phyloP scores from a whole-genome alignment of 2,113 vertebrate genomes.

The Rynchops niger region DNA sequence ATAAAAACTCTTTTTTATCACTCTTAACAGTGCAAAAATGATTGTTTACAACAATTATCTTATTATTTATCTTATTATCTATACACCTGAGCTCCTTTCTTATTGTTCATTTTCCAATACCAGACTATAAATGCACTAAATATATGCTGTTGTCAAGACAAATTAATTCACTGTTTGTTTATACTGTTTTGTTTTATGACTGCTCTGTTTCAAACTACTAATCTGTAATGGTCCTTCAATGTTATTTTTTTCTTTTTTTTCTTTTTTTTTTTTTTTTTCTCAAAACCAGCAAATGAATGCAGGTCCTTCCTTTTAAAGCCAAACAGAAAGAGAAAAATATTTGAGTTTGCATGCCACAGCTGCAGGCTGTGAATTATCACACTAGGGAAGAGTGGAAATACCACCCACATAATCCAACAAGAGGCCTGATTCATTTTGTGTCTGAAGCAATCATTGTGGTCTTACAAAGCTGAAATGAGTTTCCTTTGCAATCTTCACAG shows the following conservation, averaged over 20 bases:
- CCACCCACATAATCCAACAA: slow-evolving; percentile 67
- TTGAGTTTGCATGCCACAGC: slow-evolving; percentile 57
- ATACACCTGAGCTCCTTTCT: not conserved
- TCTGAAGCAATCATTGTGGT: slow-evolving; percentile 61
- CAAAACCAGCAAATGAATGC: slow-evolving; percentile 5
- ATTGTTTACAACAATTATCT: not conserved
- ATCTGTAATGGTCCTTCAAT: slow-evolving; percentile 2
- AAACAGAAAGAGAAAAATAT: slow-evolving; percentile 61
- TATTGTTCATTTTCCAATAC: not conserved
- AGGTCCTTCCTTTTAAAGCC: slow-evolving; percentile 37
- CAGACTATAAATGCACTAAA: not conserved
- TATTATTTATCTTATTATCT: not conserved
- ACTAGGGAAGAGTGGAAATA: slow-evolving; percentile 68
- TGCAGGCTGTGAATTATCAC: slow-evolving; percentile 70
- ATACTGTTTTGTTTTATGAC: not conserved
- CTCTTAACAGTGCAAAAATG: not conserved
- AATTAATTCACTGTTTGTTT: slow-evolving; percentile 11
- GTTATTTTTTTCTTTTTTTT: not conserved
- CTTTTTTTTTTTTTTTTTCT: not conserved
- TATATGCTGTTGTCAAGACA: not conserved
- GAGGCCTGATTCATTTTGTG: slow-evolving; percentile 71
- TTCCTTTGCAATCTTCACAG: slow-evolving; percentile 64
- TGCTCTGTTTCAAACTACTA: slow-evolving; percentile 13
- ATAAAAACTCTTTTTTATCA: not conserved
- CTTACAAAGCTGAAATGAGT: slow-evolving; percentile 68